Base-by-base conservation (phyloP, 2,797 vertebrate genomes). In the Lutjanus campechanus region DNA sequence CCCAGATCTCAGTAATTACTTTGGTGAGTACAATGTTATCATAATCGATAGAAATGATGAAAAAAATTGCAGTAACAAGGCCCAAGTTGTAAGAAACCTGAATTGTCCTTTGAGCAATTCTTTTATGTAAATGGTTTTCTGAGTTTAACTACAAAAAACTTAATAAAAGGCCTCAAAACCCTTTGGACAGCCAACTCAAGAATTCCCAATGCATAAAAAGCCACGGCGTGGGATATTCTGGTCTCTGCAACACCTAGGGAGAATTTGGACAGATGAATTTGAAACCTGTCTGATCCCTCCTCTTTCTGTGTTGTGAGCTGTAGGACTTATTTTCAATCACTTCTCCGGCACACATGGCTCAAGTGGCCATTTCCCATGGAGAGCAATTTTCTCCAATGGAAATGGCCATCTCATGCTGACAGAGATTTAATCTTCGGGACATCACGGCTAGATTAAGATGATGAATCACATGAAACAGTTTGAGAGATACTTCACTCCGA, bases 361-460 rank as follows among this genome's bases (percentile, higher is more conserved):
- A 71, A 79, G 72, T 77, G 67, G 58, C 72, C 44, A 43, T 61
- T 78, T 74, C 60, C 41, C 79, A 60, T 54, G 69, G 79, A 82
- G 83, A 91, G 79, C 76, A 77, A 76, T 90, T 91, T 88, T 90
- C 82, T 85, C 76, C 63, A 36, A 73, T 82, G 75, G 76, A 86
- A 87, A 85, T 76, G 63, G 62, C 60, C 66, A 0, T 67, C 51
- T 78, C 83, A 73, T 61, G 79, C 82, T 78, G 84, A 59, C 82
- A 84, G 74, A 81, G 83, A 80, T 90, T 85, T 86, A 77, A 85
- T 91, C 86, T 89, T 70, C 46, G 67, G 59, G 75, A 82, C 79
- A 79, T 89, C 87, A 73, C 62, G 70, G 78, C 56, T 63, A 63
- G 81, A 87, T 88, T 86, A 85, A 69, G 77, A 74, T 84, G 88